Evolutionary conservation across 2,888 invertebrate species (phyloP).

Genomic region (Chrysotoxum bicinctum): DNA sequence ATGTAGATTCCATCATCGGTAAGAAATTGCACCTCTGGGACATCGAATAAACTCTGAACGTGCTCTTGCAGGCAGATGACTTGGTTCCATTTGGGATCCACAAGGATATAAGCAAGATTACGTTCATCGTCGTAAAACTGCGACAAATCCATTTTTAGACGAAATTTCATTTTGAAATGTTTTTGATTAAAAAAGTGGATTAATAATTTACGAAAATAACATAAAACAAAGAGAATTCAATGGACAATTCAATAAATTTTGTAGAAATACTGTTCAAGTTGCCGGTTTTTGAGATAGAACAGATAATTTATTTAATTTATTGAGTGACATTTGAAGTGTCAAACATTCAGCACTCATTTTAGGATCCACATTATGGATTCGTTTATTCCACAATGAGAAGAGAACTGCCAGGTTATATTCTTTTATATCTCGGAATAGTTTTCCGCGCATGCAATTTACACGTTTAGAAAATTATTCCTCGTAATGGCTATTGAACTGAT

Average conservation of each 20-base stretch:
- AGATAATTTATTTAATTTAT: background rate
- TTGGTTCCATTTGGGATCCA: slow-evolving; percentile 74
- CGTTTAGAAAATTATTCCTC: too few species aligned
- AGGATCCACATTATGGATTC: background rate
- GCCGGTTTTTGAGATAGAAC: background rate
- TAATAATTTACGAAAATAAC: background rate
- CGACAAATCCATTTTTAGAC: slow-evolving; percentile 75
- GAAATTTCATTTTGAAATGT: slow-evolving; percentile 69
- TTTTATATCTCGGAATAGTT: too few species aligned
- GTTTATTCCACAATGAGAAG: background rate
- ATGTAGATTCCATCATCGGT: slow-evolving; percentile 75
- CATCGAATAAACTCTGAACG: slow-evolving; percentile 74
- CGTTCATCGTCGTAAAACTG: slow-evolving; percentile 75
- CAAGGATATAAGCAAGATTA: slow-evolving; percentile 73
- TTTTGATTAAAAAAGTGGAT: background rate
- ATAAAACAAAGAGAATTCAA: background rate
- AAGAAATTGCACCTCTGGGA: slow-evolving; percentile 74
- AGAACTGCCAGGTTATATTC: background rate
- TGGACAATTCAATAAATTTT: background rate
- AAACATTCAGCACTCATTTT: background rate
- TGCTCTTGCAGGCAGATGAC: slow-evolving; percentile 75
- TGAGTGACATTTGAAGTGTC: background rate
- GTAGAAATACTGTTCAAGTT: background rate
- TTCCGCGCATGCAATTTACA: too few species aligned
- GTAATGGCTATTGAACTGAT: too few species aligned